Conservation (phyloP, 2,888 invertebrate species). For the Morpho helenor region DNA sequence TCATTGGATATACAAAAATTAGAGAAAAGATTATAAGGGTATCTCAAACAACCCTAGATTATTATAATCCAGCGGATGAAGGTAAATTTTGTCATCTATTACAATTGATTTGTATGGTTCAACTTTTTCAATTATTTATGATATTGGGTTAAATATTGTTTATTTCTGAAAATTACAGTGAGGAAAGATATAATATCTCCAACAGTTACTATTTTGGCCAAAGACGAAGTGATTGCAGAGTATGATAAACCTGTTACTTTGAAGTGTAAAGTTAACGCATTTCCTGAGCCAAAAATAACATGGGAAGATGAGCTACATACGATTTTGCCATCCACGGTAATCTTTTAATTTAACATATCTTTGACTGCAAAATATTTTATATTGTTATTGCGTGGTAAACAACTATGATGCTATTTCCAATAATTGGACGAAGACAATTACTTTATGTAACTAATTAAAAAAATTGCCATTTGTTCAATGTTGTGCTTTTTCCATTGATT, state of each 20-base stretch:
- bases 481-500: too few relatives aligned
- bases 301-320: constrained; percentile 38
- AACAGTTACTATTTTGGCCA: constrained; percentile 32
- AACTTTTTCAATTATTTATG: neutral
- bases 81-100: neutral
- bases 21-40: constrained; percentile 15
- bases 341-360: neutral
- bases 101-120: neutral
- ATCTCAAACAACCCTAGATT: constrained; percentile 12
- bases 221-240: constrained; percentile 25
- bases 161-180: constrained; percentile 20
- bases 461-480: too few relatives aligned
- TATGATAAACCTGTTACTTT: constrained; percentile 34
- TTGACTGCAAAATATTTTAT: neutral
- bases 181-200: constrained; percentile 29
- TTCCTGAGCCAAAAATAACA: constrained; percentile 41
- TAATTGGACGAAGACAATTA: too few relatives aligned
- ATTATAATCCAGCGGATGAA: neutral
- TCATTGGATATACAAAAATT: constrained; percentile 12
- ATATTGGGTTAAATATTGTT: too few relatives aligned
- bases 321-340: constrained; percentile 5
- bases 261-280: constrained; percentile 44
- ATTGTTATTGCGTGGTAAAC: neutral
- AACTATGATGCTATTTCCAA: too few relatives aligned
- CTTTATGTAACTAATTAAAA: too few relatives aligned